A percentile compares a stretch with the other conserved stretches of the same genome.
Evolutionary conservation across 2,113 vertebrate species (phyloP).

Genomic region (Dryoscopus gambensis): DNA sequence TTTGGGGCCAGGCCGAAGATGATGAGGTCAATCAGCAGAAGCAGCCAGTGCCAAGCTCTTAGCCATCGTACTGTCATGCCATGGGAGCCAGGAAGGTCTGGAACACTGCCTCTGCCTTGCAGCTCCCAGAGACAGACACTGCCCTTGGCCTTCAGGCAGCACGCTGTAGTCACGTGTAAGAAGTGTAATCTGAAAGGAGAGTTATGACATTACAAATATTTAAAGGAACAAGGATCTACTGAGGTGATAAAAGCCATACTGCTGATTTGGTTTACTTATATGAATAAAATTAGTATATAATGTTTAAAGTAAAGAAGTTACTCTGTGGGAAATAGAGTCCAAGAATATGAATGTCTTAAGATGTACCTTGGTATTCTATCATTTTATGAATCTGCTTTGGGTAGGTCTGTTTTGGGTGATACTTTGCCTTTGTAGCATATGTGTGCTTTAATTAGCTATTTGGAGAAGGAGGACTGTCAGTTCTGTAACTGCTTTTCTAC

Average conservation of each 20-base stretch:
- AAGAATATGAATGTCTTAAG: background rate
- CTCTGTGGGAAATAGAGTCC: background rate
- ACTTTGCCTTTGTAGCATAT: background rate
- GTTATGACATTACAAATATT: background rate
- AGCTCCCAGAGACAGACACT: fast-evolving
- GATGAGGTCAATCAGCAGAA: background rate
- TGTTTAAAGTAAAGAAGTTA: background rate
- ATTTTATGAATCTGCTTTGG: background rate
- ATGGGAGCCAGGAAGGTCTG: background rate
- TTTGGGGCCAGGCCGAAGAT: background rate
- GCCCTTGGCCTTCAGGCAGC: background rate
- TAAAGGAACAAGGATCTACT: background rate
- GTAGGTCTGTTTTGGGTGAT: background rate
- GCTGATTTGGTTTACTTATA: background rate
- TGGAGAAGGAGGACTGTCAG: background rate
- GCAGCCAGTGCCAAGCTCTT: background rate
- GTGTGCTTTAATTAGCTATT: background rate
- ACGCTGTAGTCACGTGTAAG: fast-evolving
- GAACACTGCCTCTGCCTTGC: background rate
- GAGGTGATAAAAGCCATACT: background rate
- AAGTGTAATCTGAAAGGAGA: background rate
- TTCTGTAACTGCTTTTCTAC: background rate
- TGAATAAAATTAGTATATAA: background rate
- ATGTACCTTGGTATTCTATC: background rate
- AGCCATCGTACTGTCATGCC: background rate